phyloP scores from a whole-genome alignment of 2,888 invertebrate genomes.

The Pimpla rufipes region DNA sequence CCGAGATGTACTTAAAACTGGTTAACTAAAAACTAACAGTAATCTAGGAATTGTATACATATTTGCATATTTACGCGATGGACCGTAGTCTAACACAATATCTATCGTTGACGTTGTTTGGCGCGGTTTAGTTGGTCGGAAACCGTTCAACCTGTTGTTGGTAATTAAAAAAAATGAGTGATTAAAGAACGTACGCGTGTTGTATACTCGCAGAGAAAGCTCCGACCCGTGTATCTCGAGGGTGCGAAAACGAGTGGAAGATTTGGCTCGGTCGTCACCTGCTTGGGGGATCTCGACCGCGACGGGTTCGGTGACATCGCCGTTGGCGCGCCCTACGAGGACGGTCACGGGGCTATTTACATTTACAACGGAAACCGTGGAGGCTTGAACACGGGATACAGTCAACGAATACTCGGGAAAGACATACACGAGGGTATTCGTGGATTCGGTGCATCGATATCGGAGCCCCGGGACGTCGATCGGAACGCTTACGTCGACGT shows the following conservation, averaged over 20 bases:
- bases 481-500: constrained; percentile 83
- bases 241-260: constrained; percentile 85
- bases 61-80: too few relatives aligned
- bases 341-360: constrained; percentile 78
- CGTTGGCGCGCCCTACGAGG: constrained; percentile 81
- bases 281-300: constrained; percentile 87
- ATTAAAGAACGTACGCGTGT: too few relatives aligned
- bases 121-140: too few relatives aligned
- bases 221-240: constrained; percentile 60
- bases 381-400: constrained; percentile 72
- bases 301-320: constrained; percentile 86
- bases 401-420: constrained; percentile 82
- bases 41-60: too few relatives aligned
- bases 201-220: too few relatives aligned
- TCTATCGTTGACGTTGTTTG: too few relatives aligned
- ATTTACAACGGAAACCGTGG: constrained; percentile 80
- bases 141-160: constrained; percentile 38
- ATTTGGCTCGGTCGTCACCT: constrained; percentile 87
- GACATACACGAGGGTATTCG: constrained; percentile 75
- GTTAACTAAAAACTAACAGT: too few relatives aligned
- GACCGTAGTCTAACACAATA: too few relatives aligned
- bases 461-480: constrained; percentile 84
- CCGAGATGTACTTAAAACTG: too few relatives aligned
- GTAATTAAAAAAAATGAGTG: too few relatives aligned
- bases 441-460: constrained; percentile 85